These are phyloP conservation scores for Acropora tenuis DNA, from an alignment of 64 coral and sea anemone species.

Conservation along the genomic window DNA sequence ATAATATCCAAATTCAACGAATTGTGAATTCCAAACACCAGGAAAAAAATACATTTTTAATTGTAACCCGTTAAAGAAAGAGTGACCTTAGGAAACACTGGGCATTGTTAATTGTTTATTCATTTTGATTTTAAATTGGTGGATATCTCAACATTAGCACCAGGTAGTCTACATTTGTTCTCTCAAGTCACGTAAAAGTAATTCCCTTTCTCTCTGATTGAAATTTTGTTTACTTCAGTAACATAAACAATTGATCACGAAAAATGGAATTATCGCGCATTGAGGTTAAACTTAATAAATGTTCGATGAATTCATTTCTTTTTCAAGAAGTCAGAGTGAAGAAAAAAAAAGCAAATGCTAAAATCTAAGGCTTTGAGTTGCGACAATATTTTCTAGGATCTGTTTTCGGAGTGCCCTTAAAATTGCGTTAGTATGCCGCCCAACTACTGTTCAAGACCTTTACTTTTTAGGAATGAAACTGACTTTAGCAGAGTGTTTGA, in stretches of 20 bases:
- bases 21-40: background rate
- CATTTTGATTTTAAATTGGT: no score
- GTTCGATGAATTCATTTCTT: background rate
- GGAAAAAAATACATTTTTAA: background rate
- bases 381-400: background rate
- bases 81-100: background rate
- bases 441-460: background rate
- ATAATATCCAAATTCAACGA: background rate
- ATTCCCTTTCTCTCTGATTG: background rate
- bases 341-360: background rate
- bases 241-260: background rate
- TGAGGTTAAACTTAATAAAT: background rate
- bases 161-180: background rate
- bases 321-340: background rate
- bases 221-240: background rate
- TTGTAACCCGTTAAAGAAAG: background rate
- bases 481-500: no score
- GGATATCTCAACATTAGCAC: background rate
- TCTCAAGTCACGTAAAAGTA: slow-evolving; percentile 1
- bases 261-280: background rate
- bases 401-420: no score
- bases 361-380: background rate
- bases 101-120: background rate
- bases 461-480: no score
- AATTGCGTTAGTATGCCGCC: background rate